Evolutionary conservation across 1,140 invertebrate genomes (phyloP), one percentile per base, ranked within the genome.

Genomic region (Drosophila insularis): DNA sequence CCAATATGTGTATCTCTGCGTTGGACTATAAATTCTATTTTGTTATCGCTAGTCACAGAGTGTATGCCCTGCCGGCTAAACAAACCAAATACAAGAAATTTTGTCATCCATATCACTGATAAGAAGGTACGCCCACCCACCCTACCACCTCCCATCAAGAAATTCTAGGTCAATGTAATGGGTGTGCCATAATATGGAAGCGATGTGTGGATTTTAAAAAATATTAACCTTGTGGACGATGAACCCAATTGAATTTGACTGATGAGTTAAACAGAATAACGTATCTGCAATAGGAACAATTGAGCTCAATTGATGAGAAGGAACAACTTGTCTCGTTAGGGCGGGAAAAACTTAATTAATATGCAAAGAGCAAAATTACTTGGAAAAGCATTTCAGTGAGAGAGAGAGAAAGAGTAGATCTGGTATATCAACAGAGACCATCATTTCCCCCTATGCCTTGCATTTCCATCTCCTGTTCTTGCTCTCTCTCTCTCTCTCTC

Each of bases 91-190:
- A 50, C 43, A 50, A 50, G 43, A 87, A 80, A 84, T 69, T 65
- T 76, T 64, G 65, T 78, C 43, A 67, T 35, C 37, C 53, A 56
- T 81, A 81, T 81, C 19, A 55, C 86, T 82, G 84, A 87, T 87
- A 82, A 87, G 61, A 39, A 19, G 39, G 14, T 21, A 8, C 55
- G 23, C 23, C 62, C 46, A 50, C 31, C 37, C 43, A 63, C 14
- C 43, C 17, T 0, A 46, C 8, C 37, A 60, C 35, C 37, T 31
- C 37, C n/a, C 6, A 43, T 32, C 19, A 17, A 17, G 43, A 58
- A 64, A 71, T 86, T 86, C 82, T 86, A 89, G 82, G 82, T 86
- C 82, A 86, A 81, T 87, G 81, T 63, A 68, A 76, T 68, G 39
- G 63, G 58, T 63, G 67, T 21, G 46, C 55, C 53, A 17, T 68